Evolutionary conservation across 2,113 vertebrate species (phyloP).

Genomic region (Haemorhous mexicanus): DNA sequence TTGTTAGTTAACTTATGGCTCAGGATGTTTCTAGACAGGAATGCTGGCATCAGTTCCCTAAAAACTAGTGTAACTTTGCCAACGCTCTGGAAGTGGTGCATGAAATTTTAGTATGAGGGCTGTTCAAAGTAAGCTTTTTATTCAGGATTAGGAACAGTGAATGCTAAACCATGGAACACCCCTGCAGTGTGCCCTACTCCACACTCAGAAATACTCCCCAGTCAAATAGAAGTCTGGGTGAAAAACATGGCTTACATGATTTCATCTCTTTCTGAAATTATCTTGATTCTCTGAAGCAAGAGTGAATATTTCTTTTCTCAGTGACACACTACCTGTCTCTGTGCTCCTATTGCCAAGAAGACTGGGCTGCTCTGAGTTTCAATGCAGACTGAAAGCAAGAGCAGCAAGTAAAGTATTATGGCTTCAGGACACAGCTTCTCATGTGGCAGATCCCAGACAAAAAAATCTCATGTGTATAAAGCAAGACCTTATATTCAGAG

Average conservation of each 20-base stretch:
- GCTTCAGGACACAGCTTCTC: background rate
- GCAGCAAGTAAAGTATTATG: background rate
- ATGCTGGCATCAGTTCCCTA: conserved; percentile 8
- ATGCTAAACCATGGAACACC: background rate
- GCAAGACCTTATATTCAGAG: background rate
- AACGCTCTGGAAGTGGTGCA: conserved; percentile 24
- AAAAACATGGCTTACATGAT: conserved; percentile 6
- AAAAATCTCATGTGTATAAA: background rate
- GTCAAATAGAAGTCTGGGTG: background rate
- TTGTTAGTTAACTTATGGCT: conserved; percentile 35
- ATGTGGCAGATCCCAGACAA: background rate
- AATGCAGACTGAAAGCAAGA: background rate
- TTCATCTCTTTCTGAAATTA: background rate
- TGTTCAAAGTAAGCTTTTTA: conserved; percentile 38
- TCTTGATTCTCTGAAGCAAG: conserved; percentile 5
- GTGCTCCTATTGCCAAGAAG: background rate
- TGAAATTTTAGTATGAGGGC: conserved; percentile 36
- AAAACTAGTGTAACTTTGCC: conserved; percentile 31
- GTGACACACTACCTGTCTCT: background rate
- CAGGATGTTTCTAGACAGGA: conserved; percentile 10
- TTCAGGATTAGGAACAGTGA: conserved; percentile 38
- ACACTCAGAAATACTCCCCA: background rate
- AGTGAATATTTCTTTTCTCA: background rate
- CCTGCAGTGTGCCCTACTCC: background rate
- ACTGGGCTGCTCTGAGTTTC: background rate